These are phyloP conservation scores for Sarcophilus harrisii DNA, from an alignment of 2,797 vertebrate genomes.

Conservation along the genomic window DNA sequence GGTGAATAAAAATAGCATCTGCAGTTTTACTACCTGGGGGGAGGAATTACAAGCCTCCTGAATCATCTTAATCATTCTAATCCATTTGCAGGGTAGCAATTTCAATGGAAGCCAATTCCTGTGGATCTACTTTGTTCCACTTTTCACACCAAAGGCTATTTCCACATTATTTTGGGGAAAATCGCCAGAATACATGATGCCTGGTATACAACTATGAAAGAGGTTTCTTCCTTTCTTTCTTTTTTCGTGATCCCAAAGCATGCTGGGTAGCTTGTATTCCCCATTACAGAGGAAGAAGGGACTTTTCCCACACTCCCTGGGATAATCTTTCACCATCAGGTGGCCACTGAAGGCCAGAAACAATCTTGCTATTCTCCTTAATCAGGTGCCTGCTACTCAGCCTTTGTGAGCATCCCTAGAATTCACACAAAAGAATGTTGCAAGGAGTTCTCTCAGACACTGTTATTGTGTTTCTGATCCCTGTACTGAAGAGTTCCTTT, in stretches of 20 bases:
- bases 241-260: background rate
- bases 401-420: background rate
- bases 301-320: background rate
- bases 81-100: background rate
- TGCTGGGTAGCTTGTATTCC: background rate
- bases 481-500: background rate
- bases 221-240: background rate
- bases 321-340: background rate
- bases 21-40: background rate
- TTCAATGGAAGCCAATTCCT: slow-evolving; percentile 40
- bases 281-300: background rate
- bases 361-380: background rate
- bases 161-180: slow-evolving; percentile 44
- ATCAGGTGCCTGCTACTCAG: background rate
- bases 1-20: background rate
- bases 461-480: background rate
- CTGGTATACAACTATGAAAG: slow-evolving; percentile 31
- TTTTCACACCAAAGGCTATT: slow-evolving; percentile 49
- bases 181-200: background rate
- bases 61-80: background rate
- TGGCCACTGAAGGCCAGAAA: background rate
- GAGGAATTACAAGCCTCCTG: background rate
- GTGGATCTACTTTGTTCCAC: slow-evolving; percentile 1
- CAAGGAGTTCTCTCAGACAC: background rate
- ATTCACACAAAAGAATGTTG: background rate